These are phyloP conservation scores for Vulpes lagopus DNA, from an alignment of 2,113 vertebrate species.

Conservation along the genomic window DNA sequence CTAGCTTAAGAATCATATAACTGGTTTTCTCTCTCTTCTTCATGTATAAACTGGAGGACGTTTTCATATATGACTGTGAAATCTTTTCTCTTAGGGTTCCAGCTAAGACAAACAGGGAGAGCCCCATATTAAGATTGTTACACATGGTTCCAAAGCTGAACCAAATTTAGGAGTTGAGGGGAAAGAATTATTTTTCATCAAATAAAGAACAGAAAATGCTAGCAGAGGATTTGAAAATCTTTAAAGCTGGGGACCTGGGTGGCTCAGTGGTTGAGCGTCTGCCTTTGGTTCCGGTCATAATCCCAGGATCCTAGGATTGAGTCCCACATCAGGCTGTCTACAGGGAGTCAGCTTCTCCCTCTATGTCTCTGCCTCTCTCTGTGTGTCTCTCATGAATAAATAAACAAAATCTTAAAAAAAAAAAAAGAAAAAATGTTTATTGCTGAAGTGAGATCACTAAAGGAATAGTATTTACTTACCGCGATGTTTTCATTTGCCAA, in stretches of 20 bases:
- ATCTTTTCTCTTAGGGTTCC: not conserved
- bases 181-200: constrained; percentile 36
- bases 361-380: too few relatives aligned
- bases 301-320: too few relatives aligned
- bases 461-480: not conserved
- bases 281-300: too few relatives aligned
- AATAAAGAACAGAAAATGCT: constrained; percentile 18
- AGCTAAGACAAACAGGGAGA: not conserved
- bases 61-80: constrained; percentile 25
- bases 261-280: too few relatives aligned
- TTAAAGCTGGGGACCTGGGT: not conserved
- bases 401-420: too few relatives aligned
- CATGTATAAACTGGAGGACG: not conserved
- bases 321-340: too few relatives aligned
- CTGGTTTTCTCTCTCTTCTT: not conserved
- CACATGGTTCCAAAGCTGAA: not conserved
- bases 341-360: too few relatives aligned
- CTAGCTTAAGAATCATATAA: constrained; percentile 28
- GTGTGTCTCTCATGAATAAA: too few relatives aligned
- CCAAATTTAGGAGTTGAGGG: not conserved
- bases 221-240: constrained; percentile 10
- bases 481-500: constrained; percentile 32
- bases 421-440: not conserved
- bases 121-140: constrained; percentile 19
- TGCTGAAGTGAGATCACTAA: constrained; percentile 7